A percentile compares a stretch with the other conserved stretches of the same genome.
Conservation (phyloP, 2,797 vertebrate species). For the Lacerta bilineata region DNA sequence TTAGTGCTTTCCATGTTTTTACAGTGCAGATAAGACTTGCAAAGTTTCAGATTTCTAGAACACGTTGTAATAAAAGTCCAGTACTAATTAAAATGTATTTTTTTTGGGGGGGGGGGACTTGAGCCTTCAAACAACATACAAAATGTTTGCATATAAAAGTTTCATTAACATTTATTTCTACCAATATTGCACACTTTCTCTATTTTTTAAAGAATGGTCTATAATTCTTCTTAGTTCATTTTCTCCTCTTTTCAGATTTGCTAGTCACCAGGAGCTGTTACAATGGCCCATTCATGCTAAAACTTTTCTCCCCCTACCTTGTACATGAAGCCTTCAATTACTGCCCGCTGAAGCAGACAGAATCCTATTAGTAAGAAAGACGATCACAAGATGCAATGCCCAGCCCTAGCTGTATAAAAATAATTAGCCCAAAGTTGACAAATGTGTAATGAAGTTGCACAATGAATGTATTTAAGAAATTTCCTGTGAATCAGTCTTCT, state of each 20-base stretch:
- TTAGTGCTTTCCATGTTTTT: slow-evolving; percentile 17
- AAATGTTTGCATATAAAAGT: slow-evolving; percentile 1
- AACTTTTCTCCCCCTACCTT: slow-evolving; percentile 79
- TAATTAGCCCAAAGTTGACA: slow-evolving; percentile 90
- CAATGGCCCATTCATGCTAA: slow-evolving; percentile 79
- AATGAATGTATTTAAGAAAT: slow-evolving; percentile 74
- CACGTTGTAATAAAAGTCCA: slow-evolving; percentile 29
- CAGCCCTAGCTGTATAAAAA: slow-evolving; percentile 87
- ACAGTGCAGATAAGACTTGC: slow-evolving; percentile 25
- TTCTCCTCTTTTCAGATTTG: slow-evolving; percentile 79
- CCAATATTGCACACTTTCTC: slow-evolving; percentile 47
- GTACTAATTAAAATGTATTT: slow-evolving; percentile 6
- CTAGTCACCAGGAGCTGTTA: slow-evolving; percentile 80
- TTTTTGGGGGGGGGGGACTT: not conserved
- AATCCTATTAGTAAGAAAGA: slow-evolving; percentile 92
- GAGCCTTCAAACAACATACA: slow-evolving; percentile 14
- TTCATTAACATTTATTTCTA: slow-evolving; percentile 62
- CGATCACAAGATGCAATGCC: slow-evolving; percentile 81
- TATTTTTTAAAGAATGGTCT: slow-evolving; percentile 61
- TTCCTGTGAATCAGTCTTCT: slow-evolving; percentile 60
- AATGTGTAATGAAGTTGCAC: slow-evolving; percentile 84
- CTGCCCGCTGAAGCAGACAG: slow-evolving; percentile 90
- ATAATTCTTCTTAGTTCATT: slow-evolving; percentile 78
- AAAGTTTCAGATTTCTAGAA: slow-evolving; percentile 4
- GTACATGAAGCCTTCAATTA: slow-evolving; percentile 90